Evolutionary conservation across 1,140 invertebrate species (phyloP), one percentile per base, ranked within the genome.

Genomic region (Campoletis sonorensis): DNA sequence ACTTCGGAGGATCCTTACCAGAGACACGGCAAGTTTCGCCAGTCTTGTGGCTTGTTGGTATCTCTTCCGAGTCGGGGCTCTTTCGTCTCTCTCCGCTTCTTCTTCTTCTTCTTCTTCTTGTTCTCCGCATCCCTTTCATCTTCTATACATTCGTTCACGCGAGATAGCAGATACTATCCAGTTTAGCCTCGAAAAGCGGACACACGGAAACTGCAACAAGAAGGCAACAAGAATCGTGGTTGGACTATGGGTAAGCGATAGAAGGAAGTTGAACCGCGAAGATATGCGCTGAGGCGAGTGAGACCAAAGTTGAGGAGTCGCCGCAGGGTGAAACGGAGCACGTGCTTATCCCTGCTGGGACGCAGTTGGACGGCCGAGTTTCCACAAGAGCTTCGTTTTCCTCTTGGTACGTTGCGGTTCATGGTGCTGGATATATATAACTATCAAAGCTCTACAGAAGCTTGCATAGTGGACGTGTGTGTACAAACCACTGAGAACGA

Each of bases 261-360:
- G 61, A 26, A 75, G 45, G 49, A 15, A 45, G 71, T 23, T 49
- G 33, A 45, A n/a, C 45, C 11, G 21, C 7, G 72, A 75, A 75
- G 72, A 73, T 64, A 64, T 26, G 61, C 23, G 45, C 72, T 51
- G 49, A 58, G n/a, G 72, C 23, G 61, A 26, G 61, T 51, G 49
- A 21, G n/a, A 26, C 45, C 73, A 77, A 77, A 77, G 76, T 78
- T 78, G 76, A 78, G 58, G 76, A 78, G 76, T 67, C 76, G 58
- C 76, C 76, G 21, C 58, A 78, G 21, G 33, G 40, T 33, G n/a
- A 77, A 64, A 61, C 61, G 76, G 33, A 40, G 76, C 76, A 78
- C 76, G 76, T 78, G 76, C 58, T 67, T 64, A 10, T 61, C 61
- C 61, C 72, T 23, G 27, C 40, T 45, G 67, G 15, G 26, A 33